A percentile compares a stretch with the other conserved stretches of the same genome.
phyloP scores from a whole-genome alignment of 1,140 invertebrate species.

The Cotesia glomerata region DNA sequence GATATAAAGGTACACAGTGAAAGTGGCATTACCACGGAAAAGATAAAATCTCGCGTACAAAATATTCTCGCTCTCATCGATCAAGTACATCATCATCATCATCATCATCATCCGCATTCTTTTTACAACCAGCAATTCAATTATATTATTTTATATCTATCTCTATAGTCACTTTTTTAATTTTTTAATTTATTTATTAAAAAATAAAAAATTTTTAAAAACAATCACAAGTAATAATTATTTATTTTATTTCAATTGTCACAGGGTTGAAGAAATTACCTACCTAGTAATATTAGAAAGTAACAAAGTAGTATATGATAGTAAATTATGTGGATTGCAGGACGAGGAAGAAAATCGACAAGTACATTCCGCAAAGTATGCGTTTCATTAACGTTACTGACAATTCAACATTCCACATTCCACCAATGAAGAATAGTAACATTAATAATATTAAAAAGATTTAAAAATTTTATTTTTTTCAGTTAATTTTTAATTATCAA shows the following conservation, averaged over 20 bases:
- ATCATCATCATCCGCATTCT: slow-evolving; percentile 16
- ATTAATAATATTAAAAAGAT: neutral
- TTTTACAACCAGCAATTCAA: slow-evolving; percentile 8
- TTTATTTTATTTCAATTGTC: neutral
- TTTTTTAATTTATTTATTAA: neutral
- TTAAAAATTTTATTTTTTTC: neutral
- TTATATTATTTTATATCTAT: neutral
- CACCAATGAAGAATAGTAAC: neutral
- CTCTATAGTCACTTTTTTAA: neutral
- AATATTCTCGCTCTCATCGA: slow-evolving; percentile 24
- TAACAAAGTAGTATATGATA: slow-evolving; percentile 17
- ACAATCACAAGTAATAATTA: neutral
- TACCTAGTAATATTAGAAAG: neutral
- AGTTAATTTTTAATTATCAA: no score
- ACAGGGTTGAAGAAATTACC: neutral
- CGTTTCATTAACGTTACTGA: slow-evolving; percentile 21
- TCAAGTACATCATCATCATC: slow-evolving; percentile 17
- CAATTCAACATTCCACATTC: slow-evolving; percentile 29
- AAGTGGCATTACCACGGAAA: slow-evolving; percentile 14
- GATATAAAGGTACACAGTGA: slow-evolving; percentile 13
- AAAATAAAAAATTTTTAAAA: neutral
- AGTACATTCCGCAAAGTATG: slow-evolving; percentile 23
- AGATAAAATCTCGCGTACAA: slow-evolving; percentile 18
- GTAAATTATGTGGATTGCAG: neutral
- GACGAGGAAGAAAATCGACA: slow-evolving; percentile 27